Conservation (phyloP, 2,797 vertebrate genomes). For the Tarsius wallacei region DNA sequence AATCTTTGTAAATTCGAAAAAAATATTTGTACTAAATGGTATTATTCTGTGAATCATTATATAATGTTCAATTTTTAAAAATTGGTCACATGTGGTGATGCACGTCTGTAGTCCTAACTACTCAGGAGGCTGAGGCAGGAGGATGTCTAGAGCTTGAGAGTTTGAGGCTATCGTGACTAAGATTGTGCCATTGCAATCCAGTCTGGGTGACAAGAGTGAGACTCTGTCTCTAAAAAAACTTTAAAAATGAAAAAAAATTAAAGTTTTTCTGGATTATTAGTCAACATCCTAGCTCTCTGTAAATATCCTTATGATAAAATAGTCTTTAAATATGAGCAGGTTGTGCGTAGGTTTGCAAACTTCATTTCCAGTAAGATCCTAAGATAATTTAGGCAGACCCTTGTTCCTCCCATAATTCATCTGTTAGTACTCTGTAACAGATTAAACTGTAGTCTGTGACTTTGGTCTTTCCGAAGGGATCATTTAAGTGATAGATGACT, state of each 20-base stretch:
- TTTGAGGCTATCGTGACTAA: no score
- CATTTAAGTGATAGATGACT: not conserved
- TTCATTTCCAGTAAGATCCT: conserved; percentile 13
- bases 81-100: no score
- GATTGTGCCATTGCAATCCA: no score
- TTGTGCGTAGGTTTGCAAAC: not conserved
- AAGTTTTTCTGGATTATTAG: not conserved
- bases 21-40: not conserved
- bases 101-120: no score
- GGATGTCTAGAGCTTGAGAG: no score
- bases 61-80: not conserved
- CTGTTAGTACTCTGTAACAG: not conserved
- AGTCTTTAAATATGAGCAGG: not conserved
- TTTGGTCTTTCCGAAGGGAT: not conserved
- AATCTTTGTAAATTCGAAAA: conserved; percentile 22
- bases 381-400: not conserved
- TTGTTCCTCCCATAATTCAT: not conserved
- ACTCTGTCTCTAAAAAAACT: no score
- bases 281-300: not conserved
- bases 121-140: no score
- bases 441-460: not conserved
- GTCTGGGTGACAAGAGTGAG: no score
- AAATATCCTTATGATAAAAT: not conserved
- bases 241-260: not conserved
- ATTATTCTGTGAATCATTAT: not conserved